Base-by-base conservation (phyloP, 2,797 vertebrate genomes). In the Nannoperca australis region DNA sequence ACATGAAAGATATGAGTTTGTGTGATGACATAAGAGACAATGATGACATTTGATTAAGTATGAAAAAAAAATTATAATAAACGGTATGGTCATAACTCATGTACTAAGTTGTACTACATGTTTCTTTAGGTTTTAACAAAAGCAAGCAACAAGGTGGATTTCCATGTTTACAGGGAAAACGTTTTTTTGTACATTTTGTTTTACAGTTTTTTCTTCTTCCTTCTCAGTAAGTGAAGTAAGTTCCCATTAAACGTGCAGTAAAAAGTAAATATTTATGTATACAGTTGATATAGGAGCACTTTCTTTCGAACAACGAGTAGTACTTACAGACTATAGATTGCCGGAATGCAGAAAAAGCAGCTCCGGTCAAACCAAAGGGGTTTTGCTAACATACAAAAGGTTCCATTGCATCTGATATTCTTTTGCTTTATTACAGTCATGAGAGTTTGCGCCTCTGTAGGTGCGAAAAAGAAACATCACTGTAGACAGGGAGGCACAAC, bases 241-340 rank as follows among this genome's bases (percentile, higher is more conserved):
- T 96, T 96, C 96, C 93, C 93, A 95, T 96, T 97, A 97, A 97
- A 96, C 97, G 96, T 99, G 97, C 97, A 99, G 97, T 97, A 97
- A 97, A 98, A 99, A 96, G 95, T 97, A 96, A 95, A 95, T 96
- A 96, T 95, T 94, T 85, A 95, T 97, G 96, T 97, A 96, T 97
- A 97, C 95, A 97, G 96, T 96, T 97, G 95, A 96, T 97, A 96
- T 96, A 97, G 96, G 97, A 97, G 96, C 95, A 96, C 96, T 97
- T 97, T 88, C 90, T 91, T 95, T 94, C 96, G 78, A 95, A 97
- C 96, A 79, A 96, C 95, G 92, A 96, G 94, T 97, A 95, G 93
- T 97, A 98, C 96, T 97, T 97, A 97, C 97, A 98, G 96, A 97
- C 96, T 97, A 97, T 97, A 97, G 96, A 98, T 95, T 93, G 94